Conservation (phyloP, 2,113 vertebrate species). For the Takifugu bimaculatus region DNA sequence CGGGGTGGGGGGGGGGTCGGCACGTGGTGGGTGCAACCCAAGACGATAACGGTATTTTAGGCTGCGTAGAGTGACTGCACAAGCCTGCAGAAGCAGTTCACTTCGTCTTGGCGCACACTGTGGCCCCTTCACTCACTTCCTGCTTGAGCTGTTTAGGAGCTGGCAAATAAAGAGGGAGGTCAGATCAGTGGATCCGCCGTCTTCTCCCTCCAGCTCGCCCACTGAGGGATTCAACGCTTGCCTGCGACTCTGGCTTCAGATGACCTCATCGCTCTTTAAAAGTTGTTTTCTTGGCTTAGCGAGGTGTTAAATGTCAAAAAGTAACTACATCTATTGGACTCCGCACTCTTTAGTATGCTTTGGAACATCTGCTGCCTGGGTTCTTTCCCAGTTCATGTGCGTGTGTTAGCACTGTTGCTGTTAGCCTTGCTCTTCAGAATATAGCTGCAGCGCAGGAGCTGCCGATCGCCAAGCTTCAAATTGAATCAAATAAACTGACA, state of each 20-base stretch:
- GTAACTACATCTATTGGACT: conserved; percentile 4
- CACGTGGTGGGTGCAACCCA: conserved; percentile 28
- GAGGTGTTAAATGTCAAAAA: conserved; percentile 14
- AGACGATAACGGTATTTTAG: conserved; percentile 39
- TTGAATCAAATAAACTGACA: neutral
- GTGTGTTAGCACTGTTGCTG: no score
- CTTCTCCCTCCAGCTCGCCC: conserved; percentile 24
- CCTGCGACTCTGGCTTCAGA: conserved; percentile 20
- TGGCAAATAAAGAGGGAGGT: conserved; percentile 45
- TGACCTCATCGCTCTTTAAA: conserved; percentile 10
- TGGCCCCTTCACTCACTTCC: conserved; percentile 17
- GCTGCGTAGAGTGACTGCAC: conserved; percentile 45
- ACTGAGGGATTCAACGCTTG: conserved; percentile 27
- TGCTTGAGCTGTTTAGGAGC: conserved; percentile 41
- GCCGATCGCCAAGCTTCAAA: no score
- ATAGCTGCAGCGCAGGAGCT: no score
- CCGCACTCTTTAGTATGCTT: no score
- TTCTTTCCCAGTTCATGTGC: no score
- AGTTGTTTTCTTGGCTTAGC: conserved; percentile 28
- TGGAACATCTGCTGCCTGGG: no score
- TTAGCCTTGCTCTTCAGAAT: no score
- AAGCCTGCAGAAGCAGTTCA: conserved; percentile 30
- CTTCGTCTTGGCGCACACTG: conserved; percentile 19
- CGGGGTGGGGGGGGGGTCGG: conserved; percentile 1
- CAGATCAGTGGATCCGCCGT: conserved; percentile 41